Evolutionary conservation across 2,797 vertebrate genomes (phyloP).

Genomic region (Leuciscus waleckii): DNA sequence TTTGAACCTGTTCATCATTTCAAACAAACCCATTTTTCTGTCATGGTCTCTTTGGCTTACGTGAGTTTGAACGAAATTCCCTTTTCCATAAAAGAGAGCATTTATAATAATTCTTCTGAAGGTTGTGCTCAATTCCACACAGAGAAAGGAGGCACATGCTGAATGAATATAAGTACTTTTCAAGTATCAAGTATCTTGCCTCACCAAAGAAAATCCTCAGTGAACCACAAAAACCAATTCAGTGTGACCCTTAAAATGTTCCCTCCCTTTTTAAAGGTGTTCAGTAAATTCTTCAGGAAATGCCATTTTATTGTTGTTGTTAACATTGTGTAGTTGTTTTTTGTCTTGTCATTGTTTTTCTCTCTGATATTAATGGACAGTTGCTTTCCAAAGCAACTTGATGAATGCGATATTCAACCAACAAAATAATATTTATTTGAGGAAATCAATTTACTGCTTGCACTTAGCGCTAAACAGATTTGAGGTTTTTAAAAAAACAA

Average conservation of each 20-base stretch:
- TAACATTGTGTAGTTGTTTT: background rate
- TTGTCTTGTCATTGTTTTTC: constrained; percentile 1
- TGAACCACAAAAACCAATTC: constrained; percentile 18
- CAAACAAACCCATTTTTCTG: background rate
- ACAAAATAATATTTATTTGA: constrained; percentile 32
- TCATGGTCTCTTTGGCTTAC: constrained; percentile 25
- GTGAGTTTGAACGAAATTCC: constrained; percentile 21
- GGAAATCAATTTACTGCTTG: constrained; percentile 42
- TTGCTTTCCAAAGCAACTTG: background rate
- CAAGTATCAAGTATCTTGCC: constrained; percentile 31
- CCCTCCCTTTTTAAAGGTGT: background rate
- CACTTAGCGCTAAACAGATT: constrained; percentile 13
- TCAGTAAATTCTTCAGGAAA: constrained; percentile 28
- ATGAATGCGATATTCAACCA: constrained; percentile 28
- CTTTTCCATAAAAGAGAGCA: constrained; percentile 28
- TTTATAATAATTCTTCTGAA: constrained; percentile 53
- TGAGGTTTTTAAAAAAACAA: constrained; percentile 6
- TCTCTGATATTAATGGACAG: background rate
- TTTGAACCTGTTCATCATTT: constrained; percentile 22
- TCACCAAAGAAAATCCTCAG: constrained; percentile 39
- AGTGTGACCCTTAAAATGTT: background rate
- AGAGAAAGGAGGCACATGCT: constrained; percentile 28
- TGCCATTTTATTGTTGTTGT: background rate
- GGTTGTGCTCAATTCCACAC: constrained; percentile 26
- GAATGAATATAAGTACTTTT: constrained; percentile 29